Evolutionary conservation across 1,140 invertebrate species (phyloP).

Genomic region (Heliconius hermathena): DNA sequence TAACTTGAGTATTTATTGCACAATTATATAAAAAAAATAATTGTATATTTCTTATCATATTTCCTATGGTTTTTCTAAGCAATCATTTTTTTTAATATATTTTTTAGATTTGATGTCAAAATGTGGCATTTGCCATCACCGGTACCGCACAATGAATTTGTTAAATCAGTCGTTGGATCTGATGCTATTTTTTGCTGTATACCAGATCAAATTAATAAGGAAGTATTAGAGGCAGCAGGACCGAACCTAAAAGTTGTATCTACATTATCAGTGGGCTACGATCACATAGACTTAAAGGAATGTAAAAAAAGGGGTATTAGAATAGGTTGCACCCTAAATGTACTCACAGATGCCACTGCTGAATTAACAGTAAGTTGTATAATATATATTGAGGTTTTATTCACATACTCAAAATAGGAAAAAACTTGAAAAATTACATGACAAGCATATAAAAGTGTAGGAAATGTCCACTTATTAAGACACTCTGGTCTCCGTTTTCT

Average conservation of each 20-base stretch:
- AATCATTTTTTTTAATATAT: too few relatives aligned
- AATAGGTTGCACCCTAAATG: conserved; percentile 94
- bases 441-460: too few relatives aligned
- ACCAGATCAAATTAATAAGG: conserved; percentile 92
- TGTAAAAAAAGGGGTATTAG: conserved; percentile 86
- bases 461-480: too few relatives aligned
- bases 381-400: too few relatives aligned
- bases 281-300: conserved; percentile 89
- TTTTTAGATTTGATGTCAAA: conserved; percentile 86
- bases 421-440: too few relatives aligned
- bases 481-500: too few relatives aligned
- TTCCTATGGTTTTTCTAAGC: too few relatives aligned
- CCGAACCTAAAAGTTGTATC: conserved; percentile 86
- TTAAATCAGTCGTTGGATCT: conserved; percentile 87
- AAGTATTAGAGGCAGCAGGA: conserved; percentile 88
- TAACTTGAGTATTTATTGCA: too few relatives aligned
- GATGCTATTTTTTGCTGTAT: conserved; percentile 91
- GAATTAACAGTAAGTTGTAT: conserved; percentile 88
- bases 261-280: conserved; percentile 95
- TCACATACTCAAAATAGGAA: too few relatives aligned
- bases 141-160: conserved; percentile 86
- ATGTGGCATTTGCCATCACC: conserved; percentile 85
- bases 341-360: conserved; percentile 96
- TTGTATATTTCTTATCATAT: too few relatives aligned
- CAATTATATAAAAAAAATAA: too few relatives aligned